Percentiles rank a stretch among this genome's conserved stretches.
Conservation (phyloP, 2,888 invertebrate species). For the Harpalus rubripes region DNA sequence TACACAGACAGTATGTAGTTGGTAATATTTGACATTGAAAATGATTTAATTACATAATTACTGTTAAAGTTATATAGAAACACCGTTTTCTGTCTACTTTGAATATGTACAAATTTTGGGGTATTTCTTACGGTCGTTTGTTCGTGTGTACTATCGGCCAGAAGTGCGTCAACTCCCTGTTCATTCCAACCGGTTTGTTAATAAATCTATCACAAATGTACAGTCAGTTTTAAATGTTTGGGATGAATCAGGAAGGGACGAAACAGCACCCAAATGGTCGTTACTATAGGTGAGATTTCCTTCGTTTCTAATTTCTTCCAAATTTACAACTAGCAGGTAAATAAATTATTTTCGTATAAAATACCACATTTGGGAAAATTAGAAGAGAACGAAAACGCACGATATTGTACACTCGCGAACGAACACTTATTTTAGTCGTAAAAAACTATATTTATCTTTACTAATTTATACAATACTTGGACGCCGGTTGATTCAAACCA, state of each 20-base stretch:
- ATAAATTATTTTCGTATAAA: conserved; percentile 13
- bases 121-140: conserved; percentile 45
- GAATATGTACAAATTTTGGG: conserved; percentile 56
- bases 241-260: background rate
- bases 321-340: background rate
- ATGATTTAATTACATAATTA: conserved; percentile 68
- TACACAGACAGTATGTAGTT: conserved; percentile 72
- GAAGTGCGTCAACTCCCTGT: background rate
- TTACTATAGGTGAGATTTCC: background rate
- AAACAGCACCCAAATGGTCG: background rate
- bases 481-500: conserved; percentile 57
- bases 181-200: background rate
- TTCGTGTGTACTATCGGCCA: conserved; percentile 29
- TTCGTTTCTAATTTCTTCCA: background rate
- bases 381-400: conserved; percentile 8
- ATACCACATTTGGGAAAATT: conserved; percentile 1
- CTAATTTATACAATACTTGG: conserved; percentile 64
- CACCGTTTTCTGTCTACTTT: conserved; percentile 60
- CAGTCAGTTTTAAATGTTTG: background rate
- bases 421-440: conserved; percentile 60
- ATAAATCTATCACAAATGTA: conserved; percentile 10
- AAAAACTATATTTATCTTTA: conserved; percentile 62
- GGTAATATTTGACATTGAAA: conserved; percentile 72
- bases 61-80: conserved; percentile 63
- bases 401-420: conserved; percentile 61